Conservation (phyloP, 2,888 invertebrate species). For the Acheta domesticus region DNA sequence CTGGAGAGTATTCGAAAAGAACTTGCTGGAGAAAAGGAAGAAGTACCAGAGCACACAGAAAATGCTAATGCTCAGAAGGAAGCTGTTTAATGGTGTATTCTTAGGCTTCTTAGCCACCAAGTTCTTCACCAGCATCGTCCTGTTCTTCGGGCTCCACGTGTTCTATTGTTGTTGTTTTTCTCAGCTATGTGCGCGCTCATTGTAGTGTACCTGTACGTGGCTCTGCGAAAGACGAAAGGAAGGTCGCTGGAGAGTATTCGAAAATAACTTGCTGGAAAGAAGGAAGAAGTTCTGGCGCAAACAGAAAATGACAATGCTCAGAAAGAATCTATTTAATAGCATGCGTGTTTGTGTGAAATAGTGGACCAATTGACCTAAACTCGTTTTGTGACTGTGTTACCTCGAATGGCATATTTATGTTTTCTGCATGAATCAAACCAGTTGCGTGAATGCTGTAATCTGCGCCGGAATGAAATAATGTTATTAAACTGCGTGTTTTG, state of each 20-base stretch:
- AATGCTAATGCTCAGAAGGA: neutral
- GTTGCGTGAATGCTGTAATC: too few relatives aligned
- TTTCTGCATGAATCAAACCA: too few relatives aligned
- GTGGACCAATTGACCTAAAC: too few relatives aligned
- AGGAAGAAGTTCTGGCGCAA: neutral
- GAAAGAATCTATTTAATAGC: neutral
- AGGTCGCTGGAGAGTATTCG: neutral
- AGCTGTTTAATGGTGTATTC: neutral
- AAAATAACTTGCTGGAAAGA: neutral
- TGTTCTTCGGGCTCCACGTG: neutral
- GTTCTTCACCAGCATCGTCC: neutral
- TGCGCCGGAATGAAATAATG: too few relatives aligned
- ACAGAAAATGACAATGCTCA: neutral
- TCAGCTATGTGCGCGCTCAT: neutral
- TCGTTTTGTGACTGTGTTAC: too few relatives aligned
- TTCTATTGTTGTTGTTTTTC: neutral
- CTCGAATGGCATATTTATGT: too few relatives aligned
- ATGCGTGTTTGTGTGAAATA: too few relatives aligned
- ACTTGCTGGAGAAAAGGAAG: neutral
- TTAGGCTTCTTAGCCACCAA: neutral
- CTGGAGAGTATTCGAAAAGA: neutral
- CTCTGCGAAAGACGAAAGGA: neutral
- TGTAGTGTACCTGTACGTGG: neutral
- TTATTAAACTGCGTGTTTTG: too few relatives aligned
- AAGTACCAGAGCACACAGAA: neutral